Base-by-base conservation (phyloP, 2,797 vertebrate species). In the Masticophis lateralis region DNA sequence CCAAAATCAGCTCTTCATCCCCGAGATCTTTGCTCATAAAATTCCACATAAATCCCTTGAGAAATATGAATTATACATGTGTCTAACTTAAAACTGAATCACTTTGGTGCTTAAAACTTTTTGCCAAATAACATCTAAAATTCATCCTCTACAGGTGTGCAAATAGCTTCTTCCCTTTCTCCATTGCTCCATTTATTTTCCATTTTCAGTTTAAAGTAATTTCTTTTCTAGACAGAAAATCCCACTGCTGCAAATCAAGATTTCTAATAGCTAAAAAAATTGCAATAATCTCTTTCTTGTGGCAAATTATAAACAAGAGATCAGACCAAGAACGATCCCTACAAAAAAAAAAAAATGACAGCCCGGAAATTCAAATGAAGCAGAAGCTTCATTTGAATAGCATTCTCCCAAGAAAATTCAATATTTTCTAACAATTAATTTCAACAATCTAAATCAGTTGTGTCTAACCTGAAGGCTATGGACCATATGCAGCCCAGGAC, bases 1-100 rank as follows among this genome's bases (percentile, higher is more conserved):
- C 53, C 53, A 92, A 47, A 94, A 94, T 47, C 83, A 91, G 51
- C 89, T 79, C 51, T 93, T 90, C 14, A 93, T 59, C 89, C 88
- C 57, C n/a, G 10, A 47, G 87, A 92, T n/a, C 20, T 32, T 27
- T 0, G 0, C 57, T 59, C 51, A 91, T n/a, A 53, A 93, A 53
- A 56, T 86, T 61, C 92, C 79, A 91, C n/a, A 88, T 88, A 56
- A 91, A 88, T 91, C 43, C 86, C 89, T 86, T 22, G 28, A 91
- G 47, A 83, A 43, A 88, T 92, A 8, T 53, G 88, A 93, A 88
- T 51, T 91, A 1, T 8, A 1, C 6, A 87, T 56, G 69, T 16
- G 5, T 92, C 51, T 57, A 86, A 25, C 10, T 83, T 83, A 83
- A 94, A 92, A 83, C 3, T 91, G 53, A 56, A 47, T 51, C 60